Evolutionary conservation across 1,140 invertebrate species (phyloP).

Genomic region (Philotrypesis tridentata): DNA sequence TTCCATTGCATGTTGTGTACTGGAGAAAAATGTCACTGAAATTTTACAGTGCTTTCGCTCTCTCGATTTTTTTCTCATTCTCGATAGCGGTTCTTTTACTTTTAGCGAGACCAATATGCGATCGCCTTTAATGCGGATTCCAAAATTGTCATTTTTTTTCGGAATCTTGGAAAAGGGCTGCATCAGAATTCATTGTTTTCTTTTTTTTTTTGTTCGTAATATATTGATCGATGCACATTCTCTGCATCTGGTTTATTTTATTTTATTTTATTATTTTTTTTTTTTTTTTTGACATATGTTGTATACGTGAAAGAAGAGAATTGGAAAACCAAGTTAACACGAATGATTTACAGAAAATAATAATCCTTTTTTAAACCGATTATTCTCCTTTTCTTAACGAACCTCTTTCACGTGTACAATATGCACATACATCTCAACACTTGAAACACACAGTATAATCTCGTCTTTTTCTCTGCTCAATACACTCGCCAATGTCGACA

Average conservation of each 20-base stretch:
- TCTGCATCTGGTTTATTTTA: too few relatives aligned
- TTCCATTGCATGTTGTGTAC: conserved; percentile 59
- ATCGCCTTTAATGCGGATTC: too few relatives aligned
- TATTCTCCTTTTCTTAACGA: not conserved
- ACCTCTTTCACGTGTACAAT: not conserved
- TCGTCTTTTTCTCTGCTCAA: not conserved
- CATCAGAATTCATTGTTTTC: not conserved
- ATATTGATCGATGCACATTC: not conserved
- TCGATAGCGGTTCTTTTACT: conserved; percentile 53
- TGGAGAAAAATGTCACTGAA: not conserved
- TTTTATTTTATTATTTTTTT: too few relatives aligned
- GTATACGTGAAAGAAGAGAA: not conserved
- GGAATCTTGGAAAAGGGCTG: too few relatives aligned
- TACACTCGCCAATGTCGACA: not conserved
- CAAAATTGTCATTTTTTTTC: too few relatives aligned
- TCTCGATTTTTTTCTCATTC: not conserved
- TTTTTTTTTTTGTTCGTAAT: too few relatives aligned
- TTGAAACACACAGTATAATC: not conserved
- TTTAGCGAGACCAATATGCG: conserved; percentile 69
- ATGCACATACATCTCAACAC: not conserved
- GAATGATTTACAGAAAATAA: not conserved
- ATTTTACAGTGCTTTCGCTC: not conserved
- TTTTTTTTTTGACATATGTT: not conserved
- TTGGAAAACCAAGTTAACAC: not conserved
- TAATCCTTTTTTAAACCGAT: not conserved